phyloP scores from a whole-genome alignment of 1,140 invertebrate genomes.

The Bacillus rossius region DNA sequence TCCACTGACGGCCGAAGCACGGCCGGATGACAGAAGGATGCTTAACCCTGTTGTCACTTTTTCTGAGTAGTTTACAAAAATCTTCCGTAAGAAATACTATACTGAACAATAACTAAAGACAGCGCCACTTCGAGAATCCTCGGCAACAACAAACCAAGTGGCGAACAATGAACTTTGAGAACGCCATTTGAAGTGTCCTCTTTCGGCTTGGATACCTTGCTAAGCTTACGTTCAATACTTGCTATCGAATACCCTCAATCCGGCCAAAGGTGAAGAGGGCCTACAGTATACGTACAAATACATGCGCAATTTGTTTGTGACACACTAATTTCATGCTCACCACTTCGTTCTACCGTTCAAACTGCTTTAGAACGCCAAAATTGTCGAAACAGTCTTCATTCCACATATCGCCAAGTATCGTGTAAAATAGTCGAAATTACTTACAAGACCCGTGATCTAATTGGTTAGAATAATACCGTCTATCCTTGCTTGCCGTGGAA shows the following conservation, averaged over 20 bases:
- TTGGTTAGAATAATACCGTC: constrained; percentile 45
- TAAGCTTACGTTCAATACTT: constrained; percentile 31
- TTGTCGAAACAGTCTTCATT: constrained; percentile 32
- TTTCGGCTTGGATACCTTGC: constrained; percentile 37
- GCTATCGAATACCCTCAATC: constrained; percentile 4
- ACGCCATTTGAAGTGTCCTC: constrained; percentile 38
- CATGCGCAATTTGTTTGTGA: neutral
- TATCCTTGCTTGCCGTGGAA: constrained; percentile 35
- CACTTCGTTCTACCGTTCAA: constrained; percentile 17
- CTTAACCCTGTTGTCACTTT: too few relatives aligned
- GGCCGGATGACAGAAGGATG: too few relatives aligned
- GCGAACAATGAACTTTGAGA: constrained; percentile 40
- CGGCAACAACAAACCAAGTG: constrained; percentile 6
- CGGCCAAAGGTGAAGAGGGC: constrained; percentile 2
- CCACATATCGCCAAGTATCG: constrained; percentile 34
- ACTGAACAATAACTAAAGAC: too few relatives aligned
- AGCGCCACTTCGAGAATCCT: neutral
- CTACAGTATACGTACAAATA: neutral
- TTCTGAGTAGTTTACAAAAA: too few relatives aligned
- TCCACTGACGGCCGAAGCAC: too few relatives aligned
- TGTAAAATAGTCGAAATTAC: constrained; percentile 33
- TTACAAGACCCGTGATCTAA: constrained; percentile 38
- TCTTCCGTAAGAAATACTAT: too few relatives aligned
- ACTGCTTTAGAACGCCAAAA: constrained; percentile 31
- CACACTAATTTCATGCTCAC: constrained; percentile 8